Evolutionary conservation across 2,113 vertebrate genomes (phyloP), one percentile per base, ranked within the genome.

Genomic region (Sturnus vulgaris): DNA sequence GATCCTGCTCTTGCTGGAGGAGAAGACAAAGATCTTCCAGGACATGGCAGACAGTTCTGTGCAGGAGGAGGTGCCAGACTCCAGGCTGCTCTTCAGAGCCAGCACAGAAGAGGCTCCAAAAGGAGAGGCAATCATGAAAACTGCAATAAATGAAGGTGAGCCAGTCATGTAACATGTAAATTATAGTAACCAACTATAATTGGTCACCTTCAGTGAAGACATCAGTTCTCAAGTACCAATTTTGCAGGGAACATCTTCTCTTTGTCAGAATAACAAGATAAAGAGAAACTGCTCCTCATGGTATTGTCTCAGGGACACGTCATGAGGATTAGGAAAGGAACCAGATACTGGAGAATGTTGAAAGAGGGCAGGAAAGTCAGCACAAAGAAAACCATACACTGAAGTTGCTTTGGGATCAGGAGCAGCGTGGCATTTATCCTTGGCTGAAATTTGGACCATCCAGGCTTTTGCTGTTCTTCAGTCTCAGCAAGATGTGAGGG

Each of bases 61-160:
- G 25, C 97, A 97, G 1, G 98, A 98, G 11, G 98, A 99, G 27
- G 71, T 82, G 23, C 90, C 94, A 66, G 96, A 92, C 91, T 80
- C 90, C 40, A 98, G 96, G 90, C 89, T 94, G 82, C 98, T 99
- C 80, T 99, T 99, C 98, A 98, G 99, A 88, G 98, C 98, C 89
- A 98, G 96, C 95, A 98, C 97, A n/a, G 98, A 98, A 35, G 99
- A 99, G 44, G 97, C 98, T 31, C 98, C 98, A 55, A 98, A 97
- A 95, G 99, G 99, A 92, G 99, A 99, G 14, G 97, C 98, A 21
- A 95, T 99, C 50, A 98, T 99, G 98, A 99, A 98, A 96, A 98
- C 98, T 16, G 99, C 99, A 77, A 98, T 99, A 89, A 98, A 96
- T 92, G 99, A 99, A 98, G 99, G 99, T 99, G 94, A 97, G 97